These are phyloP conservation scores for Byasa hedistus DNA, from an alignment of 2,888 invertebrate genomes.

Conservation along the genomic window DNA sequence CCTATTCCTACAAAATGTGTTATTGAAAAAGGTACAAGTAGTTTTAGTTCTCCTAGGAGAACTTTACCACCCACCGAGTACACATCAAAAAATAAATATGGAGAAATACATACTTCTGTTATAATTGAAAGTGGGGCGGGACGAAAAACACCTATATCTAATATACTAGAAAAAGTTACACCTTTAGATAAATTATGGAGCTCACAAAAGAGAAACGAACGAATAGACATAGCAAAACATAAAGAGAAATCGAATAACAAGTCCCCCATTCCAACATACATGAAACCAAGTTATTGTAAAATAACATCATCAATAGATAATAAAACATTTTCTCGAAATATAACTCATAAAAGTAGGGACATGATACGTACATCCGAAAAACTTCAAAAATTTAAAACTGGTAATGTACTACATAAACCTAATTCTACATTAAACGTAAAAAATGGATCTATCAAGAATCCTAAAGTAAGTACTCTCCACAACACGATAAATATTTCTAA, in stretches of 20 bases:
- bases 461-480: constrained; percentile 47
- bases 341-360: constrained; percentile 67
- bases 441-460: constrained; percentile 42
- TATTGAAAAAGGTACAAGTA: constrained; percentile 60
- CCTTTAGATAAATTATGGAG: constrained; percentile 80
- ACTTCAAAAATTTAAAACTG: constrained; percentile 62
- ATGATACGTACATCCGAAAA: constrained; percentile 74
- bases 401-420: constrained; percentile 57
- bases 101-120: constrained; percentile 52
- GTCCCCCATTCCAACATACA: constrained; percentile 30
- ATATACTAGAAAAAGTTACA: constrained; percentile 73
- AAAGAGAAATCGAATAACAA: constrained; percentile 31
- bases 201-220: constrained; percentile 72
- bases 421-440: constrained; percentile 54
- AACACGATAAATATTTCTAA: constrained; percentile 54
- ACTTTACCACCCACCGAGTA: constrained; percentile 71
- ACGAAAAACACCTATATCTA: constrained; percentile 72
- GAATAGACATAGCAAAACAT: constrained; percentile 61
- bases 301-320: constrained; percentile 34
- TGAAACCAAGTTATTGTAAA: constrained; percentile 40
- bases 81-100: constrained; percentile 50
- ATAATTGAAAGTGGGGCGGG: constrained; percentile 74
- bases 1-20: constrained; percentile 36
- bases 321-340: constrained; percentile 32
- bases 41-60: constrained; percentile 70